Conservation (phyloP, 2,797 vertebrate genomes). For the Pitangus sulphuratus region DNA sequence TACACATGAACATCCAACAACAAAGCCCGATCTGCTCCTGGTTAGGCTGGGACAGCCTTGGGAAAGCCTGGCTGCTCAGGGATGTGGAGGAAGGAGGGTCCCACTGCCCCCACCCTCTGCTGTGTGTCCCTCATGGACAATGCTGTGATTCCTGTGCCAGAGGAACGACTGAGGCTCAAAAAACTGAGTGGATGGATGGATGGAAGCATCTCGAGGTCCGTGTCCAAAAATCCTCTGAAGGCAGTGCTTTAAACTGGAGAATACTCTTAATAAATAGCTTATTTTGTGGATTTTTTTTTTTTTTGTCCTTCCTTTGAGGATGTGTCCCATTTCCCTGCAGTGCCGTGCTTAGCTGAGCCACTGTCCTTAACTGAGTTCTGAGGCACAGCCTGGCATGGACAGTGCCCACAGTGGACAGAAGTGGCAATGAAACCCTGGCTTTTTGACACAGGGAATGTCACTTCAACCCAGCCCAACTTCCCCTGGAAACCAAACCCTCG, state of each 20-base stretch:
- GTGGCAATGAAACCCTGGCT: neutral
- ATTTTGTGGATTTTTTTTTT: neutral
- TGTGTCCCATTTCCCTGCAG: neutral
- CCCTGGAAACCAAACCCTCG: neutral
- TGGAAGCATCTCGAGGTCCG: neutral
- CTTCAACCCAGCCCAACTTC: neutral
- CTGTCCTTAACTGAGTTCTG: no score
- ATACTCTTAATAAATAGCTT: neutral
- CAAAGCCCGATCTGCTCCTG: neutral
- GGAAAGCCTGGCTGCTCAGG: neutral
- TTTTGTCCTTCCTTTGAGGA: neutral
- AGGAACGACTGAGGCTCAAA: accelerated
- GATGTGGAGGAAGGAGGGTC: neutral
- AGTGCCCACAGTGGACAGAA: accelerated
- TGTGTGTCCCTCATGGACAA: accelerated
- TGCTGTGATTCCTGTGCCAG: accelerated
- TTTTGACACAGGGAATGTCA: neutral
- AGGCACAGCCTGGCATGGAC: accelerated
- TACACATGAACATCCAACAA: no score
- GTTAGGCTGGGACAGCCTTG: neutral
- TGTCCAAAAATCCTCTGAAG: neutral
- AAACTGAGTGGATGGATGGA: accelerated
- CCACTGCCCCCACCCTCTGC: neutral
- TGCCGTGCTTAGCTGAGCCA: neutral
- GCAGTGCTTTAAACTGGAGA: accelerated